Conservation (phyloP, 2,113 vertebrate species). For the Aegithalos caudatus region DNA sequence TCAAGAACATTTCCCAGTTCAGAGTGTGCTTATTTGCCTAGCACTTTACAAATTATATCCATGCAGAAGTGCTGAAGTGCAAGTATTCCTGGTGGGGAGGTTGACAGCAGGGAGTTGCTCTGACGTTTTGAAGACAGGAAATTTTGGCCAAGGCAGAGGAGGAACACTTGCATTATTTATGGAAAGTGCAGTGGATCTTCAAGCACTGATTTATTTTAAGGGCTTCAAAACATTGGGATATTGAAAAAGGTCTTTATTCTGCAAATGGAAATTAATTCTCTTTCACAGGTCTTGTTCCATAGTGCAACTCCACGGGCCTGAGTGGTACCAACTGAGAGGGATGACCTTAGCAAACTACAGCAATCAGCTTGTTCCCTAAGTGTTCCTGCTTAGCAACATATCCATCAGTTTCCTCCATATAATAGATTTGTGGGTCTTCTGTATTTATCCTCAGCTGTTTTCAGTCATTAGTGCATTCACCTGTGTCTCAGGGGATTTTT, state of each 20-base stretch:
- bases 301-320: background rate
- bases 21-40: background rate
- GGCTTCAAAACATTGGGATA: background rate
- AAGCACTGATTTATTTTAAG: background rate
- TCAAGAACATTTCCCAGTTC: background rate
- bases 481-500: background rate
- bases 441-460: background rate
- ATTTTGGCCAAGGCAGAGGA: background rate
- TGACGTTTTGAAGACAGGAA: background rate
- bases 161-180: background rate
- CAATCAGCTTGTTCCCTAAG: background rate
- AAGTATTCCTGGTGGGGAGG: background rate
- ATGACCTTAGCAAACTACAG: background rate
- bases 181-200: background rate
- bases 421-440: background rate
- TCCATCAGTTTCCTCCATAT: background rate
- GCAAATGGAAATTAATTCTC: background rate
- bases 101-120: background rate
- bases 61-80: constrained; percentile 28
- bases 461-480: background rate
- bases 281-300: background rate
- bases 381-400: background rate
- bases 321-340: background rate
- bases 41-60: constrained; percentile 49
- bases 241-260: background rate